Conservation (phyloP, 2,113 vertebrate genomes). For the Conger conger region DNA sequence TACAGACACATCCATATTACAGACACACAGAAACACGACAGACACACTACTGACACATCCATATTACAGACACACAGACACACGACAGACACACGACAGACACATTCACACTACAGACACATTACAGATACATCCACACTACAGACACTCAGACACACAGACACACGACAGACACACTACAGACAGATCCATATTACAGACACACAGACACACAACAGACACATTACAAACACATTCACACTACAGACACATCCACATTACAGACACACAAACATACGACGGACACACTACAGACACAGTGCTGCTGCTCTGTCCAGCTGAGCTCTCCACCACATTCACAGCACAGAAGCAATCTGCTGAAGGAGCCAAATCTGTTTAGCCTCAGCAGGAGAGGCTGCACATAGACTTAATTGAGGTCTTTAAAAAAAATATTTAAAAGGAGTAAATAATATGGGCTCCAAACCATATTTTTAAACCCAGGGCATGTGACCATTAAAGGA, state of each 20-base stretch:
- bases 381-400: conserved; percentile 49
- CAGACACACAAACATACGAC: too few species aligned
- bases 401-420: conserved; percentile 53
- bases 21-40: too few species aligned
- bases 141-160: too few species aligned
- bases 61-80: background rate
- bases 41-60: too few species aligned
- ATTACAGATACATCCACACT: too few species aligned
- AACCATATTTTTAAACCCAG: conserved; percentile 48
- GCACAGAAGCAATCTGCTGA: conserved; percentile 56
- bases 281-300: too few species aligned
- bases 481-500: conserved; percentile 47
- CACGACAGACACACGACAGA: too few species aligned
- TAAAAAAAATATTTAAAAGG: conserved; percentile 45
- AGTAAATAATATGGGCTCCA: conserved; percentile 58
- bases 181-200: background rate
- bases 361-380: conserved; percentile 3
- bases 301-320: background rate
- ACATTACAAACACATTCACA: background rate
- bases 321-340: conserved; percentile 32
- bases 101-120: conserved; percentile 38
- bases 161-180: too few species aligned
- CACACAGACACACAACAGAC: too few species aligned
- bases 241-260: background rate
- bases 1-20: too few species aligned